A percentile compares a stretch with the other conserved stretches of the same genome.
Conservation (phyloP, 2,888 invertebrate species). For the Campoplex capitator region DNA sequence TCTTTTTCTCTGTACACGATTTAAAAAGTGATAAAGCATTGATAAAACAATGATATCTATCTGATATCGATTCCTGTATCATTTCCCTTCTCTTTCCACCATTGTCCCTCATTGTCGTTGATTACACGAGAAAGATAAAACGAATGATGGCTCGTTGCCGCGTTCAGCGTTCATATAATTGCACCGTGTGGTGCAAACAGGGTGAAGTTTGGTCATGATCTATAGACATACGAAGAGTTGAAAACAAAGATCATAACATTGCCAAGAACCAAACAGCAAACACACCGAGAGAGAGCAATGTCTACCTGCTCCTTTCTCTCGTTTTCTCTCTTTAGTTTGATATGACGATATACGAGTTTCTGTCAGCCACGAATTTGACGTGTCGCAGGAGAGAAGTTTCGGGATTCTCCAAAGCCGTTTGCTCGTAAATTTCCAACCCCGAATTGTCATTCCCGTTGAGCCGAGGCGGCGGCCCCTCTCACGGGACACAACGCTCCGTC, state of each 20-base stretch:
- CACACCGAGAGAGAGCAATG: not conserved
- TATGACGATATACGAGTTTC: slow-evolving; percentile 39
- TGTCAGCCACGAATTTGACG: slow-evolving; percentile 38
- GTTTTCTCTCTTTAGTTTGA: slow-evolving; percentile 18
- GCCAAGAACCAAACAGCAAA: slow-evolving; percentile 14
- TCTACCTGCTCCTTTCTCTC: not conserved
- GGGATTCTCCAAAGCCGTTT: slow-evolving; percentile 65
- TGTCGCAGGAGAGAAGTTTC: slow-evolving; percentile 53
- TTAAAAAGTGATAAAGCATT: not conserved
- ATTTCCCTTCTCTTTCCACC: not conserved
- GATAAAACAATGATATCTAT: slow-evolving; percentile 8
- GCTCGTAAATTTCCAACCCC: slow-evolving; percentile 65
- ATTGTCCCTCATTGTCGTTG: not conserved
- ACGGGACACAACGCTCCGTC: slow-evolving; percentile 49
- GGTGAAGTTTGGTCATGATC: not conserved
- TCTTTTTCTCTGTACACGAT: not conserved
- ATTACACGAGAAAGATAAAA: slow-evolving; percentile 44
- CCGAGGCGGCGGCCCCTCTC: slow-evolving; percentile 34
- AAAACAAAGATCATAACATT: slow-evolving; percentile 18
- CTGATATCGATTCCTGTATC: slow-evolving; percentile 45
- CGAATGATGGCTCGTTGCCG: slow-evolving; percentile 45
- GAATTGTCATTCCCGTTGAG: slow-evolving; percentile 67
- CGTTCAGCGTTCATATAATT: slow-evolving; percentile 47
- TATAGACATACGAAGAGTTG: not conserved
- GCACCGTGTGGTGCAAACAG: slow-evolving; percentile 39